Base-by-base conservation (phyloP, 2,888 invertebrate species). In the Spialia ferax region DNA sequence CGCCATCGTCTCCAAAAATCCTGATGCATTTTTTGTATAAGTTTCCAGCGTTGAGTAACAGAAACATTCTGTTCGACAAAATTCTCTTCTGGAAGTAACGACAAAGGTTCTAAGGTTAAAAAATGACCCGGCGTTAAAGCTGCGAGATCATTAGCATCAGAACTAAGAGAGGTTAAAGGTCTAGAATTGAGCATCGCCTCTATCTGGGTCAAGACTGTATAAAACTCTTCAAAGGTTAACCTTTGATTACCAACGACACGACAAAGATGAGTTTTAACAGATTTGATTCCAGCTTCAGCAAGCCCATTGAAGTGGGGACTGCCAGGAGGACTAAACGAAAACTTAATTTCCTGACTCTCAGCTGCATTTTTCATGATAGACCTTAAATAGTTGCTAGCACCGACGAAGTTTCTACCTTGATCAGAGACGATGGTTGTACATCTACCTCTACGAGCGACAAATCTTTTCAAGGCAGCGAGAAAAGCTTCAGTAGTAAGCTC, bases 21-120 rank as follows among this genome's bases (percentile, higher is more conserved):
- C 45, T 48, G 45, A 20, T 48, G 45, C 45, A 48, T 48, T 48
- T 48, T 48, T 48, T 48, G 45, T 7, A 48, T 48, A 15, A 48
- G 45, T 10, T 48, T 48, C 45, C 45, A 48, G 45, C 45, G 45
- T 18, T 48, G 45, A 20, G 20, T 48, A 18, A 48, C 45, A 48
- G 18, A 7, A 5, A 48, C 15, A 48, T 48, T 48, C 20, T 48
- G 15, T 15, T 48, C 20, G 45, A 48, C 45, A 18, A 48, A 48
- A 15, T 48, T 48, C 20, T 48, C 45, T 48, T 48, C 45, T 15
- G 45, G 45, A 48, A 48, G 45, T 35, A 35, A 13, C 35, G 35
- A 35, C 35, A 35, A 35, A 35, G 35, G 35, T 35, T 35, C 35
- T 35, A 35, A 35, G 13, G 35, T 35, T 35, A 35, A 35, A 4